phyloP scores from a whole-genome alignment of 1,140 invertebrate genomes.

The Melanaphis sacchari region DNA sequence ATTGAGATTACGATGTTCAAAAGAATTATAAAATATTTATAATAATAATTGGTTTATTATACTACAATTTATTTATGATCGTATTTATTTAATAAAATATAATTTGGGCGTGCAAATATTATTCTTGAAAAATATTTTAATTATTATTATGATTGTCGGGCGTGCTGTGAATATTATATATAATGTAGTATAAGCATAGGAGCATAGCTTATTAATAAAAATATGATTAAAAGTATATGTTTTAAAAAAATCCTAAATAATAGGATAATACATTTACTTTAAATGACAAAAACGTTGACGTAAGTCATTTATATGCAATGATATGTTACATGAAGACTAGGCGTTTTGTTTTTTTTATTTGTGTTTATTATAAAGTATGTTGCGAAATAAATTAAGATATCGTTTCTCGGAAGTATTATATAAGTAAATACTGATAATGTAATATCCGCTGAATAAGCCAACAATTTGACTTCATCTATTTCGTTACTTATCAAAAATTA shows the following conservation, averaged over 20 bases:
- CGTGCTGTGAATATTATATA: too few relatives aligned
- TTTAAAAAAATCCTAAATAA: not conserved
- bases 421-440: not conserved
- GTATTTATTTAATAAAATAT: not conserved
- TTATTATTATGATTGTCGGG: too few relatives aligned
- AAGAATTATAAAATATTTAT: not conserved
- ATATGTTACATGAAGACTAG: not conserved
- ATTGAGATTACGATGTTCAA: not conserved
- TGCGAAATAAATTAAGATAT: not conserved
- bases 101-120: not conserved
- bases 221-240: not conserved
- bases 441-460: not conserved
- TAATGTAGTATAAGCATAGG: too few relatives aligned
- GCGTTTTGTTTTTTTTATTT: not conserved
- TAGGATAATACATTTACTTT: not conserved
- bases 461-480: not conserved
- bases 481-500: not conserved
- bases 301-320: not conserved
- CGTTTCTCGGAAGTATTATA: not conserved
- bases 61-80: not conserved
- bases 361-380: not conserved
- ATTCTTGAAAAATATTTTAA: too few relatives aligned
- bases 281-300: not conserved
- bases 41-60: not conserved
- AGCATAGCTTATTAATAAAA: too few relatives aligned